Evolutionary conservation across 2,797 vertebrate species (phyloP).

Genomic region (Muscicapa comitata): DNA sequence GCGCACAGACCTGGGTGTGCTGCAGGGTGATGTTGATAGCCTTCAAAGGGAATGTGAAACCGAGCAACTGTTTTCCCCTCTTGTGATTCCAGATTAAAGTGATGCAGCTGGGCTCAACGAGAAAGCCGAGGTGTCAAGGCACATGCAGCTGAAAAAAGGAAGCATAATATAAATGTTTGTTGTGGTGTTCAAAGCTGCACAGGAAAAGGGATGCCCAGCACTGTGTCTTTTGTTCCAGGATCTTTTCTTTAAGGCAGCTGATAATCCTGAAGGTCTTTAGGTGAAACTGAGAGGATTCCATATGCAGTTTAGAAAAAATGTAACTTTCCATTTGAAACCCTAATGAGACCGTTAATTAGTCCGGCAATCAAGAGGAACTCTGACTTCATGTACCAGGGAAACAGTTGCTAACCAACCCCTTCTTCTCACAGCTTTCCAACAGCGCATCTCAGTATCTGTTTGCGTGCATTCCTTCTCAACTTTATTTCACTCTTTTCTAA

Average conservation of each 20-base stretch:
- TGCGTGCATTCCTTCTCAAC: not conserved
- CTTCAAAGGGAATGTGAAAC: not conserved
- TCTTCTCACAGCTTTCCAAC: not conserved
- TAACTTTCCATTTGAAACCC: not conserved
- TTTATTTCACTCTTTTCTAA: not conserved
- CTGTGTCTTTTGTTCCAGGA: not conserved
- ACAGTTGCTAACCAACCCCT: not conserved
- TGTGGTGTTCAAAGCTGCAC: rapidly evolving
- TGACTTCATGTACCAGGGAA: not conserved
- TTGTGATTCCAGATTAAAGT: not conserved
- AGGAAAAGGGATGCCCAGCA: not conserved
- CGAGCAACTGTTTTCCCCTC: not conserved
- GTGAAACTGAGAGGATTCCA: not conserved
- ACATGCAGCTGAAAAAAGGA: not conserved
- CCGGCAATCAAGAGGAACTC: not conserved
- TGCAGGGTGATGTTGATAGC: not conserved
- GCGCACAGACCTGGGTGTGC: no score
- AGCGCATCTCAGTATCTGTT: not conserved
- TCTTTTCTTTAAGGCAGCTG: not conserved
- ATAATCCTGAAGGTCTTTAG: not conserved
- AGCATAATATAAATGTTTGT: not conserved
- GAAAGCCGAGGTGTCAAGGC: not conserved
- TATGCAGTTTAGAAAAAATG: not conserved
- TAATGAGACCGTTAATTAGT: not conserved
- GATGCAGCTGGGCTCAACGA: not conserved